Evolutionary conservation across 2,888 invertebrate species (phyloP).

Genomic region (Patella ulyssiponensis): DNA sequence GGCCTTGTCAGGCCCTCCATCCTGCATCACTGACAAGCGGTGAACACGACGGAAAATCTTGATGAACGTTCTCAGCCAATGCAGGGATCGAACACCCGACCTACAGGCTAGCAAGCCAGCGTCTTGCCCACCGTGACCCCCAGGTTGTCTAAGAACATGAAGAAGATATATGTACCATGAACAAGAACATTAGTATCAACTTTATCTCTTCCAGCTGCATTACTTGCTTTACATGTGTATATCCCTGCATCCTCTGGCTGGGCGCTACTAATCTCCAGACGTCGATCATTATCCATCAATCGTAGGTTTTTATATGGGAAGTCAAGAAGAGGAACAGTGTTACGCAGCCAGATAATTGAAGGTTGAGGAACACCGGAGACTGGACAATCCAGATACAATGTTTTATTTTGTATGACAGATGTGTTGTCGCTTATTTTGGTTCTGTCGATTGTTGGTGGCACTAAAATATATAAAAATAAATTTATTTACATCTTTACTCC

Average conservation of each 20-base stretch:
- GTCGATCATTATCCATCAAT: slow-evolving; percentile 59
- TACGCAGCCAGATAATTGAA: slow-evolving; percentile 71
- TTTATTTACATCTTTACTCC: no score
- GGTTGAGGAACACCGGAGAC: slow-evolving; percentile 71
- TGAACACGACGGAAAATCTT: no score
- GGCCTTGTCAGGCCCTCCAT: no score
- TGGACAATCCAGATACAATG: slow-evolving; percentile 68
- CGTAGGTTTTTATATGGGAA: slow-evolving; percentile 61
- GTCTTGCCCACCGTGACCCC: not conserved
- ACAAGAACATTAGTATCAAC: slow-evolving; percentile 57
- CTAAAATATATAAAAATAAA: slow-evolving; percentile 49
- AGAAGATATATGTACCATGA: slow-evolving; percentile 50
- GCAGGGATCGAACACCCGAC: no score
- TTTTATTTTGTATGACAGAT: slow-evolving; percentile 67
- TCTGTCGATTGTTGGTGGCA: slow-evolving; percentile 62
- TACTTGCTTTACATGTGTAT: slow-evolving; percentile 73
- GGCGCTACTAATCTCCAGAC: slow-evolving; percentile 69
- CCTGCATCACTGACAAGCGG: no score
- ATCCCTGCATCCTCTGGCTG: slow-evolving; percentile 70
- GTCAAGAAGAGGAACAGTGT: slow-evolving; percentile 59
- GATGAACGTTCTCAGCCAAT: no score
- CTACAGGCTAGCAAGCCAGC: not conserved
- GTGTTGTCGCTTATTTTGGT: slow-evolving; percentile 49
- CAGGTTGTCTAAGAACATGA: not conserved
- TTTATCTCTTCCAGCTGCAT: slow-evolving; percentile 72